Conservation (phyloP, 92 coral and sea anemone species). For the Porites rus region DNA sequence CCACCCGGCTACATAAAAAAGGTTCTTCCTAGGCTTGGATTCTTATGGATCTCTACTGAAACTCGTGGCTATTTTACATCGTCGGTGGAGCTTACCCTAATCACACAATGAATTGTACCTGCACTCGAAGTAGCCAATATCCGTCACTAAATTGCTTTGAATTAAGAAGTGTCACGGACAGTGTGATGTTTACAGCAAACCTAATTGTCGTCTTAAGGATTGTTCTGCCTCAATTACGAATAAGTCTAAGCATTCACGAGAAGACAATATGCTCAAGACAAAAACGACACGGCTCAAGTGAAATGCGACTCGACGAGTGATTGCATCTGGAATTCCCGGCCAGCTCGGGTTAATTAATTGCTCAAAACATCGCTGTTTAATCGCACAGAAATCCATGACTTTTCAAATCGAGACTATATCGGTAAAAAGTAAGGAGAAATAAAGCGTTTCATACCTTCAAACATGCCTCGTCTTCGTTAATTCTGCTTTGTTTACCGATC, state of each 20-base stretch:
- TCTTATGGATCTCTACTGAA: background rate
- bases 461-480: slow-evolving; percentile 25
- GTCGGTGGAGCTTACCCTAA: no score
- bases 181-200: background rate
- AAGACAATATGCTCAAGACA: background rate
- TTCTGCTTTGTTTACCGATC: slow-evolving; percentile 33
- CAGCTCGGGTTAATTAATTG: background rate
- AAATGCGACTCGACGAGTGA: background rate
- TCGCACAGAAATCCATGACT: background rate
- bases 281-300: background rate
- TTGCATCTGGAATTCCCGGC: background rate
- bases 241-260: background rate
- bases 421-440: background rate
- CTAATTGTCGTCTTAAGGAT: slow-evolving; percentile 16
- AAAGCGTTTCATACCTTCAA: slow-evolving; percentile 37
- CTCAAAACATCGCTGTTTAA: background rate
- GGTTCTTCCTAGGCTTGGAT: background rate
- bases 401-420: background rate
- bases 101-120: background rate
- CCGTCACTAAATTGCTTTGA: slow-evolving; percentile 24
- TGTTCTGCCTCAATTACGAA: background rate
- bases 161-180: slow-evolving; percentile 24
- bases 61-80: background rate
- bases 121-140: slow-evolving; percentile 14
- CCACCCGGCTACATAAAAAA: background rate